Evolutionary conservation across 2,797 vertebrate species (phyloP).

Genomic region (Myiothlypis coronata): DNA sequence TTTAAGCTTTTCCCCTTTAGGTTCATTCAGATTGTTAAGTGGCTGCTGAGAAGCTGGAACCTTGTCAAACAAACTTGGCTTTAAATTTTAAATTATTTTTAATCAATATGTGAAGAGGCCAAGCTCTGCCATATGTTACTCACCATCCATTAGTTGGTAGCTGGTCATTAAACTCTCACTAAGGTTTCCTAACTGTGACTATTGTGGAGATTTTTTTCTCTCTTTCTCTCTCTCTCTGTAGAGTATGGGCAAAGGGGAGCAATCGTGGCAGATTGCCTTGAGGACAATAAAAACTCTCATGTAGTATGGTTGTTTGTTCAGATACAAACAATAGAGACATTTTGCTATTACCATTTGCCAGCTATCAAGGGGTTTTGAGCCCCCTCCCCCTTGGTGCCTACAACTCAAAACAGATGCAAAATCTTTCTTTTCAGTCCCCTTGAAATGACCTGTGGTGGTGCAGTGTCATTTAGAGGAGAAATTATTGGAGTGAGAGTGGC

Average conservation of each 20-base stretch:
- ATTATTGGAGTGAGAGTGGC: slow-evolving; percentile 69
- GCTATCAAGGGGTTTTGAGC: slow-evolving; percentile 69
- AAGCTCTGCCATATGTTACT: slow-evolving; percentile 51
- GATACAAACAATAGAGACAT: slow-evolving; percentile 74
- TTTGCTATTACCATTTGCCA: slow-evolving; percentile 77
- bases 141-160: slow-evolving; percentile 64
- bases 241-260: slow-evolving; percentile 56
- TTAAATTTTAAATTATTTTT: slow-evolving; percentile 60
- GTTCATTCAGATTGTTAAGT: background rate
- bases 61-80: slow-evolving; percentile 1
- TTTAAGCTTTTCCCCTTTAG: slow-evolving; percentile 11
- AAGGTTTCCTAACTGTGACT: slow-evolving; percentile 55
- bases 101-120: slow-evolving; percentile 23
- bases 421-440: slow-evolving; percentile 74
- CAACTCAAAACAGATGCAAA: slow-evolving; percentile 85
- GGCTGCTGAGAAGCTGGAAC: slow-evolving; percentile 9
- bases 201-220: slow-evolving; percentile 20
- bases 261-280: slow-evolving; percentile 79
- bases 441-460: slow-evolving; percentile 78
- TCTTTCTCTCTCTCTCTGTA: background rate
- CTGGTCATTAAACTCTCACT: slow-evolving; percentile 60
- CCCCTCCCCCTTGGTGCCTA: slow-evolving; percentile 68
- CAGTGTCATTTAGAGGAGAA: slow-evolving; percentile 70
- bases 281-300: slow-evolving; percentile 81
- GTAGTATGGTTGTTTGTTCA: slow-evolving; percentile 70